A percentile compares a stretch with the other conserved stretches of the same genome.
Conservation (phyloP, 2,113 vertebrate species). For the Canis aureus region DNA sequence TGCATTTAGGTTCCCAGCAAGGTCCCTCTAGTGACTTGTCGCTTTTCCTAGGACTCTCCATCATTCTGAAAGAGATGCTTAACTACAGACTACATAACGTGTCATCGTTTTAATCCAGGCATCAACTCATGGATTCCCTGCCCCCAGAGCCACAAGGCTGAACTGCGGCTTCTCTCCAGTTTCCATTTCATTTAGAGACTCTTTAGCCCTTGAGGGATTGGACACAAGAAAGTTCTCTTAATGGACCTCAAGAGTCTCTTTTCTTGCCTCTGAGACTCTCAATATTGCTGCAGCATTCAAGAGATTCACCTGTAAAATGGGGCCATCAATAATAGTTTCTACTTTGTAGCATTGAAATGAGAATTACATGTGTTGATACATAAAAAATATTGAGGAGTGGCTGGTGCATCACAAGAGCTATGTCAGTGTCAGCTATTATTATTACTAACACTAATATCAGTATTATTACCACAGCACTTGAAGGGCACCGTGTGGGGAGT, state of each 20-base stretch:
- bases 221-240: background rate
- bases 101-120: background rate
- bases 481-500: too few species aligned
- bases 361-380: background rate
- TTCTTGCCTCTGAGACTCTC: background rate
- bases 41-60: background rate
- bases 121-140: background rate
- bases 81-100: background rate
- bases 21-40: background rate
- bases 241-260: background rate
- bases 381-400: background rate
- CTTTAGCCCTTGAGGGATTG: background rate
- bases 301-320: background rate
- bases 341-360: background rate
- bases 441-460: background rate
- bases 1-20: background rate
- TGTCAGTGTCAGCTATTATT: background rate
- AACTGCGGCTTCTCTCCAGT: background rate
- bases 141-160: background rate
- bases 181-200: background rate
- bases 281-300: background rate
- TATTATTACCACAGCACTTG: rapidly evolving
- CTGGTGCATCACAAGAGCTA: background rate
- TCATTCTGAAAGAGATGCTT: background rate
- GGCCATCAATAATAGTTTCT: background rate